Evolutionary conservation across 2,888 invertebrate species (phyloP).

Genomic region (Aporophyla lueneburgensis): DNA sequence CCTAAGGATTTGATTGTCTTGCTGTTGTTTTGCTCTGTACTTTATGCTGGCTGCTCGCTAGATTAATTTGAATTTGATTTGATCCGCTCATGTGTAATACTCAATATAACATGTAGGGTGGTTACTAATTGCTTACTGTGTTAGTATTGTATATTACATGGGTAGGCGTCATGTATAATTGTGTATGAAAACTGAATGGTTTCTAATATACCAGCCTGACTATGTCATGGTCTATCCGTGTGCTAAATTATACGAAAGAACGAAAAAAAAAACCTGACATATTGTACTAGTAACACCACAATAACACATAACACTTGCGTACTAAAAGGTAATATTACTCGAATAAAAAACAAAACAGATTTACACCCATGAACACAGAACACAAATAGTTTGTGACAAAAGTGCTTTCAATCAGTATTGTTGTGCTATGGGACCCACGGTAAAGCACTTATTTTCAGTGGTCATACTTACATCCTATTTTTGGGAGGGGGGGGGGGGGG

Average conservation of each 20-base stretch:
- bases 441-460: too few species aligned
- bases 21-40: constrained; percentile 23
- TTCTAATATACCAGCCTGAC: neutral
- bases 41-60: constrained; percentile 11
- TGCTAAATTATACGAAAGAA: neutral
- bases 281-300: too few species aligned
- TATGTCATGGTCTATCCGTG: neutral
- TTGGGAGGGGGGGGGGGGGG: too few species aligned
- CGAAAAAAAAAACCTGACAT: too few species aligned
- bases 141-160: neutral
- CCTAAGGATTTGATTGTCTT: constrained; percentile 57
- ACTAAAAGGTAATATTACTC: too few species aligned
- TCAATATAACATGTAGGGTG: neutral
- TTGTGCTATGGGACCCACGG: too few species aligned
- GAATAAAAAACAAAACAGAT: too few species aligned
- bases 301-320: too few species aligned
- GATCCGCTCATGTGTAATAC: constrained; percentile 45
- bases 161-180: neutral
- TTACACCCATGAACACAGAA: too few species aligned
- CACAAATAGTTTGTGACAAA: too few species aligned
- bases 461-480: neutral
- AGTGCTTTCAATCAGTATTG: too few species aligned
- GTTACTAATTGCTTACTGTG: constrained; percentile 30
- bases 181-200: neutral
- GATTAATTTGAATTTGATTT: constrained; percentile 51